Base-by-base conservation (phyloP, 1,140 invertebrate species). In the Stegodyphus mimosarum region DNA sequence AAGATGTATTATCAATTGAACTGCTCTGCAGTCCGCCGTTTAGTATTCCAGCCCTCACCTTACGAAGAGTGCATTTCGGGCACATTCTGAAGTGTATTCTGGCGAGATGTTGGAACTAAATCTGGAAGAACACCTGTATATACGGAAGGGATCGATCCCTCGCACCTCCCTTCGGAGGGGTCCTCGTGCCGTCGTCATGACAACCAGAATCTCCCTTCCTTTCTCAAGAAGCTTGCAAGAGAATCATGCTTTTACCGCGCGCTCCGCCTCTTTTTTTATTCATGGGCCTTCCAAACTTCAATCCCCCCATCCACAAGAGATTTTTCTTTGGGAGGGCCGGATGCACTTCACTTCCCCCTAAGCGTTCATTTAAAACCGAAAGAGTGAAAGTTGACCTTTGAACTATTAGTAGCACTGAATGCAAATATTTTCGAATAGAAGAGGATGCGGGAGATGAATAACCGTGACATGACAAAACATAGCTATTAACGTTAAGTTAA, bases 101-200 rank as follows among this genome's bases (percentile, higher is more conserved):
- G 67, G 51, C 33, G 67, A 17, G 78, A 80, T 49, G 70, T 10
- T 49, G 55, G 78, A 69, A 80, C 67, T 69, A 71, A 80, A 80
- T 71, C 67, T 69, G 67, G 78, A 60, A 71, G 80, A 83, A 83
- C 71, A 74, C 71, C 71, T 74, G 71, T 74, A 74, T 83, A 52
- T 83, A 53, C 71, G 71, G 66, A 83, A 63, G 80, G 71, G 60
- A 83, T 83, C 80, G 80, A 83, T 83, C 80, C 80, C 80, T 83
- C 80, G 70, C 80, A 83, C 80, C 80, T 83, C 80, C 80, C 80
- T 74, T 74, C 60, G 70, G 80, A 74, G 69, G 80, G 69, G 80
- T 74, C 49, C 70, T 74, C 80, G 80, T 83, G 80, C 80, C 80
- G 80, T 83, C 49, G 9, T 17, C 80, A 74, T 83, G 71, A 71